Base-by-base conservation (phyloP, 2,113 vertebrate species). In the Microtus richardsoni region DNA sequence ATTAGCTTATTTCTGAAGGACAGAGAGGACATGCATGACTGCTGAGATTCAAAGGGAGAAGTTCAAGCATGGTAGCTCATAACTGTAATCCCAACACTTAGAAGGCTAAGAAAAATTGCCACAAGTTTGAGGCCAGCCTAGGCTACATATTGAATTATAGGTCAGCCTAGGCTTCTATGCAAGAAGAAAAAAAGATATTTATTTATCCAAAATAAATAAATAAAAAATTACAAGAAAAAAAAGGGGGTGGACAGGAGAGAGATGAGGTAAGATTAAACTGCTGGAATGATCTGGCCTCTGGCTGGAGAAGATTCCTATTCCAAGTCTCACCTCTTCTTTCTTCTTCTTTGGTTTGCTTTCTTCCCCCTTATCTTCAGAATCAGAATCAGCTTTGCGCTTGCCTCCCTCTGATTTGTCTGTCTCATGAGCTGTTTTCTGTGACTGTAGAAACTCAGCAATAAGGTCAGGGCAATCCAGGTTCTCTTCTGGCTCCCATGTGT, bases 401-500 rank as follows among this genome's bases (percentile, higher is more conserved):
- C 98, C 98, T 33, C 98, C 98, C 30, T 99, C 99, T 0, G 99
- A 99, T 21, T 98, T 98, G 62, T 99, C 99, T 5, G 97, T 98
- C 97, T 99, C 99, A 0, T 99, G 99, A 0, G 99, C 99, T 0
- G 98, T 97, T 98, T 99, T 99, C 97, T 99, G 99, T 2, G 99
- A 99, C 91, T 99, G 99, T 22, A 99, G 99, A 95, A 99, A 99
- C 80, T 99, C 99, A 0, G 99, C 99, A 12, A 99, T 99, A 95
- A 99, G 98, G 95, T 99, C 99, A 0, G 99, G 99, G 97, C 99
- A 99, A 96, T 99, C 99, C 44, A 99, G 98, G 98, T 99, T 99
- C 97, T 99, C 99, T 83, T 99, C 99, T 0, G 99, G 99, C 96
- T 99, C 99, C 99, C 99, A 99, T 0, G 99, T 99, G 98, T 99